Evolutionary conservation across 2,113 vertebrate species (phyloP).

Genomic region (Hemichromis elongatus): DNA sequence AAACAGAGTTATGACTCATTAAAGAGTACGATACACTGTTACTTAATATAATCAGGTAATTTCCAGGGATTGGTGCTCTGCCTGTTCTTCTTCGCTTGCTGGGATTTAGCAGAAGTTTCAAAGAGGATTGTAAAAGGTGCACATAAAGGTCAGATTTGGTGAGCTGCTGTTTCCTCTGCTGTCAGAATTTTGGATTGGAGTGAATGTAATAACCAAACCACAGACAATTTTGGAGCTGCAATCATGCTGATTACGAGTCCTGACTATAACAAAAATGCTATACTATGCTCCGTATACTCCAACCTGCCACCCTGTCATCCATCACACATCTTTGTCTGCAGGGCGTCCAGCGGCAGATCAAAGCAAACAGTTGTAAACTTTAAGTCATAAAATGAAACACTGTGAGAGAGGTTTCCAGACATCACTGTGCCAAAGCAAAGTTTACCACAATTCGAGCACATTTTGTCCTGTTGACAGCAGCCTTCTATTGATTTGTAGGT

Average conservation of each 20-base stretch:
- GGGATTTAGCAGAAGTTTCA: not conserved
- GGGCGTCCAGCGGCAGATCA: conserved; percentile 12
- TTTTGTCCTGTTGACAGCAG: not conserved
- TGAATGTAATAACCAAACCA: not conserved
- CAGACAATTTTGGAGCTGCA: not conserved
- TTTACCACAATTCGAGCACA: not conserved
- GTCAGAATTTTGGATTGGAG: not conserved
- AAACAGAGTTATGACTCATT: not conserved
- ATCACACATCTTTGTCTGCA: conserved; percentile 3
- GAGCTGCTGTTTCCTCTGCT: not conserved
- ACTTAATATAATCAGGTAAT: not conserved
- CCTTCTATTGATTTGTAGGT: not conserved
- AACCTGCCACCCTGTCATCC: not conserved
- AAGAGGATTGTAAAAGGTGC: not conserved
- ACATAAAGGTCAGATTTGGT: not conserved
- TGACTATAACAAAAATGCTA: not conserved
- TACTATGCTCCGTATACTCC: too few species aligned
- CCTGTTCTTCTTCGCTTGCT: not conserved
- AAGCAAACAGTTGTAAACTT: conserved; percentile 13
- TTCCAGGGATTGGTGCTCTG: not conserved
- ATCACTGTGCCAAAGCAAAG: not conserved
- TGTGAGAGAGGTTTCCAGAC: not conserved
- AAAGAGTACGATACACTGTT: not conserved
- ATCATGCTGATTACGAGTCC: not conserved
- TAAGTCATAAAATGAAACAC: conserved; percentile 9